Percentiles rank a stretch among this genome's conserved stretches.
Conservation (phyloP, 2,113 vertebrate species). For the Hydropotes inermis region DNA sequence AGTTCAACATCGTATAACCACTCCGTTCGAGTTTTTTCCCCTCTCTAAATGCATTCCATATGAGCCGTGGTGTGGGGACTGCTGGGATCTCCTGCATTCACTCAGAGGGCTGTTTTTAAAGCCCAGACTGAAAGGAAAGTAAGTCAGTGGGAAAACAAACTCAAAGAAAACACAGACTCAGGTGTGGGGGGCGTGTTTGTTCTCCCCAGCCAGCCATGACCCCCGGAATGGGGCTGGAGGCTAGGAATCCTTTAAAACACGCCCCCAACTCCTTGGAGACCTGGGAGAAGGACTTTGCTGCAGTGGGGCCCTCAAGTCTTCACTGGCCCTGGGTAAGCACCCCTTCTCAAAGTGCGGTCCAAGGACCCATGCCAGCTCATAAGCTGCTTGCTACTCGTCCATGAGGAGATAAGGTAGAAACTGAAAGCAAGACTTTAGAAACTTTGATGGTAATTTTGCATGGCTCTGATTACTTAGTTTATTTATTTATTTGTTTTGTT, state of each 20-base stretch:
- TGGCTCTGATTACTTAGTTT: neutral
- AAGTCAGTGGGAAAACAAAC: conserved; percentile 56
- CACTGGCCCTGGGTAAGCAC: neutral
- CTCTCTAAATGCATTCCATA: conserved; percentile 81
- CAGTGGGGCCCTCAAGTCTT: neutral
- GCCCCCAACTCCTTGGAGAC: neutral
- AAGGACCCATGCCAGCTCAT: neutral
- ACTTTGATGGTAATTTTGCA: neutral
- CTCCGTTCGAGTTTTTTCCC: conserved; percentile 55
- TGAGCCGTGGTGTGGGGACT: conserved; percentile 73
- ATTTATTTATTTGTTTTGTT: neutral
- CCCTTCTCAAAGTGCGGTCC: neutral
- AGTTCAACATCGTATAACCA: conserved; percentile 76
- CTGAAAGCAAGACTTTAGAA: neutral
- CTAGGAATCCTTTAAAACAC: conserved; percentile 16
- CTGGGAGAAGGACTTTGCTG: conserved; percentile 22
- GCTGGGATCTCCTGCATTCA: conserved; percentile 61
- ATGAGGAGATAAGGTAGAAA: neutral
- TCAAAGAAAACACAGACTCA: conserved; percentile 57
- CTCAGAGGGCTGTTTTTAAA: conserved; percentile 72
- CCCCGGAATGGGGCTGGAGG: neutral
- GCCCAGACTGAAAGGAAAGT: conserved; percentile 68
- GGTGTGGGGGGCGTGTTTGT: conserved; percentile 50
- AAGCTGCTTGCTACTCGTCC: neutral
- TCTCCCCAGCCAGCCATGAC: neutral